phyloP scores from a whole-genome alignment of 2,888 invertebrate genomes.

The Sesia apiformis region DNA sequence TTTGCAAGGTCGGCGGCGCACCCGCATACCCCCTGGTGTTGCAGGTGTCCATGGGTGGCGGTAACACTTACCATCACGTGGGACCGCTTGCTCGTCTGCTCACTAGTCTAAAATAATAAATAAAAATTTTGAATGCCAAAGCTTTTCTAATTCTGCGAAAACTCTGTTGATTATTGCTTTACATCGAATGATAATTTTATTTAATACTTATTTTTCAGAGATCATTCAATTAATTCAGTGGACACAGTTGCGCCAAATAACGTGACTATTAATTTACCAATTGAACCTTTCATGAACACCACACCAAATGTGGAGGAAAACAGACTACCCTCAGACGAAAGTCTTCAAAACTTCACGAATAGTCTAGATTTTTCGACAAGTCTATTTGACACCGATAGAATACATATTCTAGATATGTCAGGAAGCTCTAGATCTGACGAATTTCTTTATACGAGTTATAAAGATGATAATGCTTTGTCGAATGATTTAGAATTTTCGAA shows the following conservation, averaged over 20 bases:
- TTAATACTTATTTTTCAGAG: neutral
- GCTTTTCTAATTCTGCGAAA: too few relatives aligned
- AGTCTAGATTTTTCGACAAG: constrained; percentile 43
- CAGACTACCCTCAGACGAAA: constrained; percentile 45
- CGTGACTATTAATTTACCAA: neutral
- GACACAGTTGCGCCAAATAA: neutral
- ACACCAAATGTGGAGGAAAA: constrained; percentile 27
- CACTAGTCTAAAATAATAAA: too few relatives aligned
- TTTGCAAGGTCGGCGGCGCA: too few relatives aligned
- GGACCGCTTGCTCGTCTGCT: too few relatives aligned
- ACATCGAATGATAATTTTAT: neutral
- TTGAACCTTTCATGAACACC: constrained; percentile 11
- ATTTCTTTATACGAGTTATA: constrained; percentile 22
- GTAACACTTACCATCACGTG: too few relatives aligned
- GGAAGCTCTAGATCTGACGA: constrained; percentile 36
- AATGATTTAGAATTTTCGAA: constrained; percentile 8
- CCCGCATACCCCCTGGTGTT: too few relatives aligned
- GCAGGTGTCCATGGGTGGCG: too few relatives aligned
- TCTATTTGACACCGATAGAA: constrained; percentile 45
- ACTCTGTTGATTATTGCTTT: too few relatives aligned
- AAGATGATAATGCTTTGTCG: constrained; percentile 22
- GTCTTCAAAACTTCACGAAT: constrained; percentile 44
- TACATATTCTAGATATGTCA: constrained; percentile 40
- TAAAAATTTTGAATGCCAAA: too few relatives aligned
- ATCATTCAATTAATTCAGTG: neutral